Conservation (phyloP, 2,888 invertebrate species). For the Anagyrus pseudococci region DNA sequence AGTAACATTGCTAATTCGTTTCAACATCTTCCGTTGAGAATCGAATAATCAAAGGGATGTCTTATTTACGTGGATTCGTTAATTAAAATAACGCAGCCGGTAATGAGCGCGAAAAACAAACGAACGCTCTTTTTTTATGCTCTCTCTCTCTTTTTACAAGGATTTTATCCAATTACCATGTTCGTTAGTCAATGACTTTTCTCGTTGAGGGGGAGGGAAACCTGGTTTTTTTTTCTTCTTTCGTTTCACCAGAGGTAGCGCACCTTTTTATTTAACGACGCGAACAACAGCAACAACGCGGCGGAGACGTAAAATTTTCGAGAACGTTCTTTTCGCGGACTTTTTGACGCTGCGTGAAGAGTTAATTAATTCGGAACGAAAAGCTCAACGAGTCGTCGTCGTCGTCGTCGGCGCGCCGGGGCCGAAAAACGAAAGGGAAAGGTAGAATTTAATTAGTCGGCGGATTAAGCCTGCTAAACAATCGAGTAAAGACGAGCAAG, state of each 20-base stretch:
- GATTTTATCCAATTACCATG: background rate
- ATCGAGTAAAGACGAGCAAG: background rate
- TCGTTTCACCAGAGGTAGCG: too few relatives aligned
- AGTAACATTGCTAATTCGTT: too few relatives aligned
- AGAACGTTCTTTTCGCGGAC: background rate
- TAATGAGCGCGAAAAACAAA: too few relatives aligned
- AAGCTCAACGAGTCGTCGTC: conserved; percentile 8
- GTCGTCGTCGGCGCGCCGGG: too few relatives aligned
- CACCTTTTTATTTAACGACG: background rate
- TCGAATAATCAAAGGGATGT: too few relatives aligned
- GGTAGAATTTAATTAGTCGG: conserved; percentile 29
- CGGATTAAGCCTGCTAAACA: conserved; percentile 22
- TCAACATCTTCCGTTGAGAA: too few relatives aligned
- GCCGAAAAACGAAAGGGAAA: background rate
- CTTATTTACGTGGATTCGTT: too few relatives aligned
- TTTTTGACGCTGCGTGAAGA: conserved; percentile 9
- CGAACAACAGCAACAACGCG: background rate
- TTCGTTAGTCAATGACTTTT: too few relatives aligned
- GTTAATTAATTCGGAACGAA: conserved; percentile 28
- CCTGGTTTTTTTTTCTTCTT: background rate
- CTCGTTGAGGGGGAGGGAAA: too few relatives aligned
- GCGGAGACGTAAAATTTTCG: background rate
- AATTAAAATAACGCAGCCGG: too few relatives aligned
- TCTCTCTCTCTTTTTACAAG: background rate
- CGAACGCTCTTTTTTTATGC: too few relatives aligned